Conservation (phyloP, 2,113 vertebrate species). For the Cyanoderma ruficeps region DNA sequence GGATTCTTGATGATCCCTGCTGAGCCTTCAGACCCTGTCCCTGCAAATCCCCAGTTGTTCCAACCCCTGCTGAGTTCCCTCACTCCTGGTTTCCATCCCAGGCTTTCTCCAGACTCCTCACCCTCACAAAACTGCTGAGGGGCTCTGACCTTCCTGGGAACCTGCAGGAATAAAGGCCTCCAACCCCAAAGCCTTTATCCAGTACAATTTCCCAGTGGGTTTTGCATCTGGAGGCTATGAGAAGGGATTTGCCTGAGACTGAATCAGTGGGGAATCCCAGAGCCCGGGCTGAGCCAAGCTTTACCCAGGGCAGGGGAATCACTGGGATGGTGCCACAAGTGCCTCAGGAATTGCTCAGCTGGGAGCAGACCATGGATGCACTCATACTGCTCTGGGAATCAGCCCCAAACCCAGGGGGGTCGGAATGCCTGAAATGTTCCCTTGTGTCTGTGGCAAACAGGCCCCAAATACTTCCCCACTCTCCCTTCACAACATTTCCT, state of each 20-base stretch:
- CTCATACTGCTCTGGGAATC: not conserved
- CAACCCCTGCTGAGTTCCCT: not conserved
- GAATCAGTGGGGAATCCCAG: not conserved
- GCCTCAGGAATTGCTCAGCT: not conserved
- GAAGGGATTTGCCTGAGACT: not conserved
- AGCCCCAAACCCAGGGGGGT: not conserved
- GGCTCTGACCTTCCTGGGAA: not conserved
- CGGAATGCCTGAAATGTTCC: not conserved
- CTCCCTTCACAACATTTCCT: not conserved
- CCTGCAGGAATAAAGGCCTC: not conserved
- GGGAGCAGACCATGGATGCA: not conserved
- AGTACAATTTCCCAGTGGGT: not conserved
- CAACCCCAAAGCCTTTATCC: not conserved
- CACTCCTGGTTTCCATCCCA: not conserved
- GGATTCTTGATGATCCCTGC: not conserved
- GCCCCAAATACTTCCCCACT: not conserved
- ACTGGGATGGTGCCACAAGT: not conserved
- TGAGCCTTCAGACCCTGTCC: accelerated
- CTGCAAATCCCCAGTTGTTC: not conserved
- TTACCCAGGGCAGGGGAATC: not conserved
- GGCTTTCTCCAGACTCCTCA: not conserved
- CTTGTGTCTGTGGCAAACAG: not conserved
- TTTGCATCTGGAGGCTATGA: not conserved
- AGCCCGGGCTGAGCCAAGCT: not conserved
- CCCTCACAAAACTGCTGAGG: not conserved